These are phyloP conservation scores for Steromphala cineraria DNA, from an alignment of 2,888 invertebrate genomes.

Conservation along the genomic window DNA sequence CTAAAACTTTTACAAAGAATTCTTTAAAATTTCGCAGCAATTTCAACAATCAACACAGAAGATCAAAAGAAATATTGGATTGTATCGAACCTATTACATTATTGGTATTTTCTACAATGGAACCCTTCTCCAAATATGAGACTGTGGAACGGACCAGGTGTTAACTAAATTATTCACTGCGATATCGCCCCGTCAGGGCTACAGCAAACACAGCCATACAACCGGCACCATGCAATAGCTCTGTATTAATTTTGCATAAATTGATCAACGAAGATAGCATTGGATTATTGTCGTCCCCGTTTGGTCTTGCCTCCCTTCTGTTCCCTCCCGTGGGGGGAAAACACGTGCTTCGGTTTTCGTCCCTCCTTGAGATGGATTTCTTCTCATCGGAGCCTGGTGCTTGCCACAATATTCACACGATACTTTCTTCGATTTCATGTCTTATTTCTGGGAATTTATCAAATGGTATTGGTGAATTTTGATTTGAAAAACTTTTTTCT, in stretches of 20 bases:
- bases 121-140: background rate
- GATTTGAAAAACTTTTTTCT: too few species aligned
- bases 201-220: slow-evolving; percentile 22
- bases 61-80: background rate
- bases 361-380: slow-evolving; percentile 2
- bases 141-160: slow-evolving; percentile 14
- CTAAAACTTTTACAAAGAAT: too few species aligned
- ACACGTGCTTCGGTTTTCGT: background rate
- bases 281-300: background rate
- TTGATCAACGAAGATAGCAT: slow-evolving; percentile 23
- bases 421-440: too few species aligned
- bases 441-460: too few species aligned
- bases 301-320: background rate
- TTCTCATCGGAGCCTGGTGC: background rate
- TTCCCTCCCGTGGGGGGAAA: background rate
- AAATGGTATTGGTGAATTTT: too few species aligned
- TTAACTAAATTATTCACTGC: slow-evolving; percentile 24
- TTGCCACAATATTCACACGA: background rate
- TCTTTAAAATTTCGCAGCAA: too few species aligned
- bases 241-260: slow-evolving; percentile 34
- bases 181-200: background rate
- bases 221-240: slow-evolving; percentile 16
- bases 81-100: background rate
- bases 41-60: too few species aligned
- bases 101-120: background rate